Evolutionary conservation across 1,140 invertebrate genomes (phyloP), one percentile per base, ranked within the genome.

Genomic region (Conus betulinus): DNA sequence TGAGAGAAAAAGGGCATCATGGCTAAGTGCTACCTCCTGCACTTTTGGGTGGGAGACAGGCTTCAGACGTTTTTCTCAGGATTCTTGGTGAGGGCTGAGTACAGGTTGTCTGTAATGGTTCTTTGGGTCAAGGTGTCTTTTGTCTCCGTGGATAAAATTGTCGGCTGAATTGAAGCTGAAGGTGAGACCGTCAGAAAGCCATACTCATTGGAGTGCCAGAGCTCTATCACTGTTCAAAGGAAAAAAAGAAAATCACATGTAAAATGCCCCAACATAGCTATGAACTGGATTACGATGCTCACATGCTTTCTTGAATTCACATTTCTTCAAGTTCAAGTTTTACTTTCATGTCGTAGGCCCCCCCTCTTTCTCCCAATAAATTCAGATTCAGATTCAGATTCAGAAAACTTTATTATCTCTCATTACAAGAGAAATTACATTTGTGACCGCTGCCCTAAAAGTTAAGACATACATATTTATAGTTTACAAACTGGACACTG

Each of bases 211-310:
- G 63, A 78, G 85, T 87, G 71, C 52, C 74, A 27, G 20, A 87
- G 71, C 39, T 87, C 85, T 74, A 87, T 87, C 3, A 87, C 85
- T 87, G 85, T 71, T 13, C 20, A 71, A 20, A 63, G 0, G 0
- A 84, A 60, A 57, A 84, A 60, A 17, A 84, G 57, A 27, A 79
- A 51, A 79, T 27, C 39, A 39, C 39, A 39, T 39, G 3, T 39
- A 39, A 39, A n/a, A 1, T 39, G 39, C 39, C 39, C 39, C 39
- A 39, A 39, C 39, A 39, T 39, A 39, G 39, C 39, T 39, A 39
- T 39, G 39, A 39, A 39, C 3, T 39, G 39, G 39, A 39, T 39
- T 39, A 39, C 39, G 3, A 39, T 39, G 39, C 39, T 39, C 39
- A 39, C 39, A 39, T 39, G 3, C 39, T 39, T 39, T 39, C 39